Conservation (phyloP, 2,797 vertebrate genomes). For the Agapornis canus region DNA sequence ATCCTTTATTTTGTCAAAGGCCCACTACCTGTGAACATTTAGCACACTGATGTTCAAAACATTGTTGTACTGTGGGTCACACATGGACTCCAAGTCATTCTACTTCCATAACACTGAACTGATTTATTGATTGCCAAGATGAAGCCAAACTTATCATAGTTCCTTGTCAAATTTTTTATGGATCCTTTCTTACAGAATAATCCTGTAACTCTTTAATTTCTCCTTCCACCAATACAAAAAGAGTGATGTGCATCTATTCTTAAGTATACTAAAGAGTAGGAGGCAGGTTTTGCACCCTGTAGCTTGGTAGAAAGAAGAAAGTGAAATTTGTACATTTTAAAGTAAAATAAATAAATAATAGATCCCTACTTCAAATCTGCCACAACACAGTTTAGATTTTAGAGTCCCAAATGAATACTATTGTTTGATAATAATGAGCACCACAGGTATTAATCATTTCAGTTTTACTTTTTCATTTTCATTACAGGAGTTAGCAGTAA, state of each 20-base stretch:
- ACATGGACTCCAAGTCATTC: background rate
- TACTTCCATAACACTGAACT: background rate
- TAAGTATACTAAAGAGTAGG: background rate
- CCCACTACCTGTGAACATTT: background rate
- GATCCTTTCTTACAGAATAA: background rate
- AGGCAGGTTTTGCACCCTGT: background rate
- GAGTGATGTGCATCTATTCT: background rate
- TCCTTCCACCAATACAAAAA: background rate
- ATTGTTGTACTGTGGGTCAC: background rate
- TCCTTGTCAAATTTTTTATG: background rate
- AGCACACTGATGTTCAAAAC: background rate
- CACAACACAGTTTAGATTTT: slow-evolving; percentile 55
- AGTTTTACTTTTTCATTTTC: slow-evolving; percentile 32
- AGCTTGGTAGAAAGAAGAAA: background rate
- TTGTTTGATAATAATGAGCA: background rate
- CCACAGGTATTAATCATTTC: slow-evolving; percentile 16
- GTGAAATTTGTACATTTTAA: background rate
- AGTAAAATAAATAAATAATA: background rate
- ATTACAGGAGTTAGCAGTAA: background rate
- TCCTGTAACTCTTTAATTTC: background rate
- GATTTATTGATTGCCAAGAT: background rate
- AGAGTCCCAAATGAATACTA: slow-evolving; percentile 32
- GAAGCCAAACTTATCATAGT: background rate
- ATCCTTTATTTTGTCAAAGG: background rate
- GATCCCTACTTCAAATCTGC: slow-evolving; percentile 13